Evolutionary conservation across 2,888 invertebrate genomes (phyloP), one percentile per base, ranked within the genome.

Genomic region (Myopa testacea): DNA sequence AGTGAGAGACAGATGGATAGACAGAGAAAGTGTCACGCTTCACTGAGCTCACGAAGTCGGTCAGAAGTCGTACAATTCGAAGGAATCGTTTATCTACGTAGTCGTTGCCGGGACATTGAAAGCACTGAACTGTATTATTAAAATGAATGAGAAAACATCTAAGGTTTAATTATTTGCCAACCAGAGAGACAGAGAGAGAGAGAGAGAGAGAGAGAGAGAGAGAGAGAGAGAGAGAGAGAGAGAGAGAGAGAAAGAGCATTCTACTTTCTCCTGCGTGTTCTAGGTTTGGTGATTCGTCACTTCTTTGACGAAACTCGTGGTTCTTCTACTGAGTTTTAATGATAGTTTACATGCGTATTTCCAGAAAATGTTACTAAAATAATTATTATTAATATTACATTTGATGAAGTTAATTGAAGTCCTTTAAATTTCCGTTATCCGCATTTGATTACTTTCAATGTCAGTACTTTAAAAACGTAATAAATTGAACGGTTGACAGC

Each of bases 141-240:
- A 50, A 69, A 69, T 40, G 19, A 19, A 67, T 70, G 38, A 8
- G 16, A 52, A 37, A 14, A 58, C 45, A 70, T 72, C 72, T 72
- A 19, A 50, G 74, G 74, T 65, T 74, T 74, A 74, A 74, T 74
- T 74, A 74, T 52, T 65, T 50, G 65, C 74, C 63, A 63, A 8
- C 55, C 62, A 10, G 45, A 45, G 45, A 45, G 26, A n/a, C n/a
- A 69, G 45, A 10, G 45, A 45, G 45, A 45, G 26, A 10, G 45
- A 45, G 45, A 45, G 26, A 10, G 45, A 45, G 45, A 45, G 26
- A 10, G 45, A 45, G 45, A 45, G 26, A 10, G 45, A 45, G 45
- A 45, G 26, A 10, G 45, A 45, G 45, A 45, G 26, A 10, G 45
- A 45, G 45, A 45, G 26, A 69, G 45, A 69, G n/a, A 12, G 26